phyloP scores from a whole-genome alignment of 1,140 invertebrate genomes.

The Drosophila melanogaster region Release_6_plus_ISO1_MT NT_033777.3:16216501-16217000 shows the following conservation, averaged over 20 bases:
- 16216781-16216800: conserved; percentile 20
- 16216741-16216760: conserved; percentile 56
- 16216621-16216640: background rate
- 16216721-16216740: conserved; percentile 63
- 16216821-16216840: conserved; percentile 43
- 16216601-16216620: conserved; percentile 66
- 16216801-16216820: conserved; percentile 39
- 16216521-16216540: conserved; percentile 68
- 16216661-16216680: background rate
- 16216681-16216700: conserved; percentile 15
- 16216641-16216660: background rate
- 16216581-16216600: conserved; percentile 38
- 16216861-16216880: conserved; percentile 57
- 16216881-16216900: conserved; percentile 10
- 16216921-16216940: conserved; percentile 47
- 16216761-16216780: conserved; percentile 45
- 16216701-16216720: conserved; percentile 72
- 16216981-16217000: conserved; percentile 77
- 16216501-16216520: conserved; percentile 60
- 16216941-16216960: conserved; percentile 54
- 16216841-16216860: conserved; percentile 69
- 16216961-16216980: conserved; percentile 78
- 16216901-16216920: conserved; percentile 9
- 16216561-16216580: conserved; percentile 66
- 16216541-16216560: conserved; percentile 65